phyloP scores from a whole-genome alignment of 2,113 vertebrate species.

The Accipiter cooperii region DNA sequence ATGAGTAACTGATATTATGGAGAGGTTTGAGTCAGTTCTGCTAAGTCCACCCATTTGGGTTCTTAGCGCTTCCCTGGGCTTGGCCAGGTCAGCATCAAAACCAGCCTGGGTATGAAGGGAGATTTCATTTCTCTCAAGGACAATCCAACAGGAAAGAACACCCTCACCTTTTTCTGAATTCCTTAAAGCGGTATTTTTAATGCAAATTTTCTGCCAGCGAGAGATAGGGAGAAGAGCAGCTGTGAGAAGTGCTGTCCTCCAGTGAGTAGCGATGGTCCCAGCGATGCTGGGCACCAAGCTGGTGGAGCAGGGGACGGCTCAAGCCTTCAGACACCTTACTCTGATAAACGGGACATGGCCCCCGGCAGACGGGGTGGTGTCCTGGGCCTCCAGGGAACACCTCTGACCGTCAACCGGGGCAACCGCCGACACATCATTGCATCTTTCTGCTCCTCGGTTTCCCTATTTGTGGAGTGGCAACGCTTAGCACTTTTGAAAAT shows the following conservation, averaged over 20 bases:
- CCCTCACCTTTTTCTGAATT: not conserved
- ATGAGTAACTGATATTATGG: not conserved
- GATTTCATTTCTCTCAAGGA: not conserved
- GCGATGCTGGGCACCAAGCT: not conserved
- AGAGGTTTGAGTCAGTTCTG: not conserved
- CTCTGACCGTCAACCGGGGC: rapidly evolving
- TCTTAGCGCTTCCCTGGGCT: not conserved
- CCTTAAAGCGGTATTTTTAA: not conserved
- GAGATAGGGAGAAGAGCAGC: not conserved
- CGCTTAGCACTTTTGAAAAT: not conserved
- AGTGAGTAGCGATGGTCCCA: rapidly evolving
- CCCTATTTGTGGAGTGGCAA: not conserved
- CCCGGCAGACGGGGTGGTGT: not conserved
- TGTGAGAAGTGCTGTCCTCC: not conserved
- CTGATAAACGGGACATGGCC: rapidly evolving
- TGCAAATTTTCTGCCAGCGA: not conserved
- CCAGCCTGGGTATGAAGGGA: not conserved
- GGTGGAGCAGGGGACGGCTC: not conserved
- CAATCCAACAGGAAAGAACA: not conserved
- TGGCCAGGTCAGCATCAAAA: not conserved
- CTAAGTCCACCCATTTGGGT: not conserved
- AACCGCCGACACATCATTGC: not conserved
- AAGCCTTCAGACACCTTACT: not conserved
- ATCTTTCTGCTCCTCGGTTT: not conserved
- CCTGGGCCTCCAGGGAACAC: not conserved